These are phyloP conservation scores for Sanderia malayensis DNA, from an alignment of 30 jellyfish, hydroid and myxozoan genomes.

Conservation along the genomic window DNA sequence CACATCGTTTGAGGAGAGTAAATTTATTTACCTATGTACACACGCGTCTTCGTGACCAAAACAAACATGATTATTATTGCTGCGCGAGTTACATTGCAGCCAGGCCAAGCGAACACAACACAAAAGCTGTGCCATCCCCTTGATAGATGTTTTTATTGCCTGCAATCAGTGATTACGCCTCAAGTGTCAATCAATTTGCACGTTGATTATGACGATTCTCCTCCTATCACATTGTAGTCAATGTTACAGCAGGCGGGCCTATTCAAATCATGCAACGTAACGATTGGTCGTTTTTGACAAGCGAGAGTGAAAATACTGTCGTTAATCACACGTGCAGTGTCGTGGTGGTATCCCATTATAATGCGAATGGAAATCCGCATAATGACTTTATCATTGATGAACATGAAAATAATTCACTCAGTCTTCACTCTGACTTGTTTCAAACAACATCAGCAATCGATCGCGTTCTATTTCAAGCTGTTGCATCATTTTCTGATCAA, in stretches of 20 bases:
- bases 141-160: constrained; percentile 58
- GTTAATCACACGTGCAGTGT: constrained; percentile 70
- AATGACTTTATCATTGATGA: constrained; percentile 18
- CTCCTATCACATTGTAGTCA: constrained; percentile 47
- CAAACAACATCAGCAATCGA: neutral
- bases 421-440: neutral
- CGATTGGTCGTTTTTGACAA: constrained; percentile 58
- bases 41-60: too few relatives aligned
- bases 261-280: constrained; percentile 43
- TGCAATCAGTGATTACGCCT: constrained; percentile 62
- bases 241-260: constrained; percentile 68
- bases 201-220: constrained; percentile 42
- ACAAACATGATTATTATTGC: too few relatives aligned
- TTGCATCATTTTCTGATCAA: neutral
- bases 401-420: too few relatives aligned
- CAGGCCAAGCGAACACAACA: too few relatives aligned
- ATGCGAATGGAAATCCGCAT: constrained; percentile 28
- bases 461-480: neutral
- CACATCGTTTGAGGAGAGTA: too few relatives aligned
- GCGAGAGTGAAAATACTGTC: constrained; percentile 62
- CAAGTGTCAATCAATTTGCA: constrained; percentile 63
- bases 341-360: constrained; percentile 28
- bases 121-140: constrained; percentile 21
- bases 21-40: too few relatives aligned
- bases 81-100: too few relatives aligned